Evolutionary conservation across 2,888 invertebrate species (phyloP).

Genomic region (Sipunculus nudus): DNA sequence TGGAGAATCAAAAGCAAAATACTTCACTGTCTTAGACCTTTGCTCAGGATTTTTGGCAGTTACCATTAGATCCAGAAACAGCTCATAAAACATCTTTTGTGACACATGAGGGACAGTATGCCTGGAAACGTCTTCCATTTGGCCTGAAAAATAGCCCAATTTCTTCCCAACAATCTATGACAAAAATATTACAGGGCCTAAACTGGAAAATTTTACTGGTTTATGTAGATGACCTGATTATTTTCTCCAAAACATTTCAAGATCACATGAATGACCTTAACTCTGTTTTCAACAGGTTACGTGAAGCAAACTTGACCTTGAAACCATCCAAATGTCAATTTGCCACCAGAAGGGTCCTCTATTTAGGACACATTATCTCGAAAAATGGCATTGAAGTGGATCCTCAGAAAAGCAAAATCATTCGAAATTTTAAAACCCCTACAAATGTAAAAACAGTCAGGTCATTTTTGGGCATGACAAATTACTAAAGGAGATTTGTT

Average conservation of each 20-base stretch:
- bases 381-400: not conserved
- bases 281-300: not conserved
- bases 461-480: not conserved
- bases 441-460: not conserved
- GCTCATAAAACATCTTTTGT: too few relatives aligned
- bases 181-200: not conserved
- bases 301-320: too few relatives aligned
- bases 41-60: too few relatives aligned
- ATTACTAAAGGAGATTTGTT: conserved; percentile 7
- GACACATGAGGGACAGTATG: too few relatives aligned
- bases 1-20: too few relatives aligned
- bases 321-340: conserved; percentile 7
- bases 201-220: not conserved
- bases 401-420: not conserved
- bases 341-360: not conserved
- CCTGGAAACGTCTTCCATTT: too few relatives aligned
- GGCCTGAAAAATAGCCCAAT: not conserved
- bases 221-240: conserved; percentile 5
- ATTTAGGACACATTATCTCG: conserved; percentile 2
- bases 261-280: not conserved
- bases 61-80: too few relatives aligned
- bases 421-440: not conserved
- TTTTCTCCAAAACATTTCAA: not conserved
- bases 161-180: conserved; percentile 1
- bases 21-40: too few relatives aligned